Base-by-base conservation (phyloP, 2,797 vertebrate species). In the Smutsia temminckii region DNA sequence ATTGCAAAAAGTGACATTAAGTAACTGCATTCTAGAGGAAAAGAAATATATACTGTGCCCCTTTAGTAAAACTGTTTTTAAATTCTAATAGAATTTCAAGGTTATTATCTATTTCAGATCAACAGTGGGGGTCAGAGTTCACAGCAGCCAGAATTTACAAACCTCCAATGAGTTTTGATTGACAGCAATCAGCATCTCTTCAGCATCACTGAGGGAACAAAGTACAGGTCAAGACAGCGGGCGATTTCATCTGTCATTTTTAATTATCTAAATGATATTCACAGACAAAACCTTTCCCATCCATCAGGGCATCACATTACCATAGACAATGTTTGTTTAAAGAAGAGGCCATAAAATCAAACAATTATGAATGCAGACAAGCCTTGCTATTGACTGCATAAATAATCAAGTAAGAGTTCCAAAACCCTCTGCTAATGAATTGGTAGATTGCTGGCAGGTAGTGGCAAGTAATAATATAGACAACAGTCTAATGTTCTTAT, bases 231-330 rank as follows among this genome's bases (percentile, higher is more conserved):
- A 99, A 99, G 99, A 98, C 99, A 99, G 99, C 99, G 98, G 99
- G 99, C 98, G 98, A 99, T 99, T 99, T 99, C 99, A 99, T 99
- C 99, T 99, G 99, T 99, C 99, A 99, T 99, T 99, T 99, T 99
- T 99, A 99, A 99, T 99, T 99, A 99, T 99, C 99, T 99, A 99
- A 99, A 99, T 99, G 98, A 99, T 99, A 99, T 99, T 99, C 99
- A 99, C 99, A 99, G 98, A 98, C 98, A 99, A 99, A 99, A 99
- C 99, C 99, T 99, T 99, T 98, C 98, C 98, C 99, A 99, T 99
- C 99, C 99, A 99, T 99, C 99, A 99, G 99, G 99, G 99, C 99
- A 99, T 98, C 98, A 77, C 99, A 99, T 99, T 99, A 99, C 99
- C 99, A 99, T 99, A 99, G 99, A 99, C 99, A 98, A 99, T 99